These are phyloP conservation scores for Aricia agestis DNA, from an alignment of 1,140 invertebrate genomes.

Conservation along the genomic window DNA sequence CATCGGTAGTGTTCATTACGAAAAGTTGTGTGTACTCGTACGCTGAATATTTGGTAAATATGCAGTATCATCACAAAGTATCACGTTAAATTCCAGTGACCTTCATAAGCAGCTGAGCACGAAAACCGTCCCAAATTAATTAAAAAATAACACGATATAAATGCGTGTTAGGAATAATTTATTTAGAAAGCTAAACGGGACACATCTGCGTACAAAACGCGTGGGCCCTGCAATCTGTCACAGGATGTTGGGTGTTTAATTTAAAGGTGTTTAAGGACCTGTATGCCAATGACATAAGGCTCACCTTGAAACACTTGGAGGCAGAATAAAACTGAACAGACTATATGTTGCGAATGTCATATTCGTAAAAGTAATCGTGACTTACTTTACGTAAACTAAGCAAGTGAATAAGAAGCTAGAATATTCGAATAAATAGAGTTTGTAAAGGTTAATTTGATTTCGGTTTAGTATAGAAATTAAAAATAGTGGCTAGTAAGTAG, in stretches of 20 bases:
- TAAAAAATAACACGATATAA: background rate
- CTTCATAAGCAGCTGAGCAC: background rate
- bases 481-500: no score
- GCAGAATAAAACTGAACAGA: no score
- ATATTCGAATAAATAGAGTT: no score
- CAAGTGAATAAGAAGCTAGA: no score
- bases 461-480: no score
- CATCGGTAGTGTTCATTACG: no score
- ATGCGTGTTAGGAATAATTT: conserved; percentile 6
- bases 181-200: background rate
- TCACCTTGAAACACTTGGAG: no score
- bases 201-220: conserved; percentile 38
- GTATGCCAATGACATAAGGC: no score
- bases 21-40: no score
- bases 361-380: background rate
- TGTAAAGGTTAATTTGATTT: no score
- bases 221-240: conserved; percentile 46
- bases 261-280: background rate
- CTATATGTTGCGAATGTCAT: conserved; percentile 12
- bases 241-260: conserved; percentile 58
- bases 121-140: background rate
- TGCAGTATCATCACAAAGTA: background rate
- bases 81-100: background rate
- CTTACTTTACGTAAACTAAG: background rate
- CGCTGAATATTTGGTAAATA: no score